phyloP scores from a whole-genome alignment of 2,113 vertebrate species.

The Nerophis ophidion region DNA sequence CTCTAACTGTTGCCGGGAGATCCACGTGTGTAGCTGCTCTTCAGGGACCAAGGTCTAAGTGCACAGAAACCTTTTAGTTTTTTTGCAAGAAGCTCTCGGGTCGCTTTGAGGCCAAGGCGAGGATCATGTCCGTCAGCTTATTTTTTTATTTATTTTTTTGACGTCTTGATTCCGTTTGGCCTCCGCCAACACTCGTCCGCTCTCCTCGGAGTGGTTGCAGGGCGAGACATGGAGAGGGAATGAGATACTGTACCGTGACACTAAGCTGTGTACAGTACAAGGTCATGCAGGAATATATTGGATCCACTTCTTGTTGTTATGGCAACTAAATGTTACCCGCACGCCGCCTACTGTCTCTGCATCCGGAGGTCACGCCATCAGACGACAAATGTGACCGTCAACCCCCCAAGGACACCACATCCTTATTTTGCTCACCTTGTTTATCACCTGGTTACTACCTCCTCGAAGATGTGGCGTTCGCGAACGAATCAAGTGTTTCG shows the following conservation, averaged over 20 bases:
- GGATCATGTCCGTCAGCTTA: constrained; percentile 43
- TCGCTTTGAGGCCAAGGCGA: constrained; percentile 36
- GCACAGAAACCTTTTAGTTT: constrained; percentile 39
- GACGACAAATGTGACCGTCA: too few relatives aligned
- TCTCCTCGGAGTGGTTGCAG: constrained; percentile 50
- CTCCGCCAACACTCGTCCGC: constrained; percentile 40
- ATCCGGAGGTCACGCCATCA: too few relatives aligned
- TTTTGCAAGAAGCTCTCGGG: constrained; percentile 30
- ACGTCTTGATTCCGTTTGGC: constrained; percentile 43
- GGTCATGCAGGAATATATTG: constrained; percentile 46
- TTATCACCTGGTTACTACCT: too few relatives aligned
- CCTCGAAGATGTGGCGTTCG: too few relatives aligned
- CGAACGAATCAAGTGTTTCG: too few relatives aligned
- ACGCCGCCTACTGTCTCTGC: too few relatives aligned
- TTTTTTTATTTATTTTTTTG: constrained; percentile 39
- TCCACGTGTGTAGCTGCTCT: constrained; percentile 9
- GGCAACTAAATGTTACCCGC: background rate
- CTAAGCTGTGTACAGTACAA: constrained; percentile 49
- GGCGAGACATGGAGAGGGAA: constrained; percentile 58
- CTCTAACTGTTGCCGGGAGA: too few relatives aligned
- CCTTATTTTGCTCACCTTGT: too few relatives aligned
- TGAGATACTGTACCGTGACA: constrained; percentile 54
- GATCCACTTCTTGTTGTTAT: constrained; percentile 54
- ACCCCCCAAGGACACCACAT: too few relatives aligned
- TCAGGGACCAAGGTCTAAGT: constrained; percentile 34